Evolutionary conservation across 2,888 invertebrate species (phyloP), one percentile per base, ranked within the genome.

Genomic region (Dasypolia templi): DNA sequence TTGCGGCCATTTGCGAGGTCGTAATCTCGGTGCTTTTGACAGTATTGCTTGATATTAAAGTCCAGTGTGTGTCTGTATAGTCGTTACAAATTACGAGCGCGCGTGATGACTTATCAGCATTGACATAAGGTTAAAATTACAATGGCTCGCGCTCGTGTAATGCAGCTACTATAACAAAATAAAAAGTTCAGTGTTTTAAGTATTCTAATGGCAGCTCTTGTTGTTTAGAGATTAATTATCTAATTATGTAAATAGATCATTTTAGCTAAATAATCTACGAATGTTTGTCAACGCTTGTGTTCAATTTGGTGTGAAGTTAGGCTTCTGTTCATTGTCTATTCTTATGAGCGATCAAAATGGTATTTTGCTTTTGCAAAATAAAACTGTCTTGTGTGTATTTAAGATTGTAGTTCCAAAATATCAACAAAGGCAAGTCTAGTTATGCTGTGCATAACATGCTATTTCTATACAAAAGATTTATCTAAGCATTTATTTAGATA

Each of bases 321-420:
- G 49, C 78, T 77, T 80, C 67, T 82, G 72, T 77, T 82, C 72
- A 78, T 65, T 80, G 51, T 67, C 79, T 78, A 26, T 55, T 42
- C 53, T 22, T 17, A n/a, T 17, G 9, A 53, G 69, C 65, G 9
- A 77, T 39, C 44, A 32, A 55, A 51, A 44, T 72, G 19, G n/a
- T 51, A 44, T 73, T 11, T 66, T 56, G 55, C 65, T 75, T 75
- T 51, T 56, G 75, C 39, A 66, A 29, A 51, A 29, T 14, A 39
- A 39, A 39, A 29, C 12, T 19, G 1, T 35, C n/a, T 2, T 35
- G n/a, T 44, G n/a, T 63, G 44, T 49, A 26, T 29, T 46, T 19
- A 11, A 11, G 46, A 55, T 17, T 39, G 39, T 61, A 56, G 42
- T 29, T 53, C 2, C 3, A 42, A 61, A 61, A 46, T 75, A 59